A percentile compares a stretch with the other conserved stretches of the same genome.
These are phyloP conservation scores for Drosophila watanabei DNA, from an alignment of 1,140 invertebrate species.

Conservation along the genomic window DNA sequence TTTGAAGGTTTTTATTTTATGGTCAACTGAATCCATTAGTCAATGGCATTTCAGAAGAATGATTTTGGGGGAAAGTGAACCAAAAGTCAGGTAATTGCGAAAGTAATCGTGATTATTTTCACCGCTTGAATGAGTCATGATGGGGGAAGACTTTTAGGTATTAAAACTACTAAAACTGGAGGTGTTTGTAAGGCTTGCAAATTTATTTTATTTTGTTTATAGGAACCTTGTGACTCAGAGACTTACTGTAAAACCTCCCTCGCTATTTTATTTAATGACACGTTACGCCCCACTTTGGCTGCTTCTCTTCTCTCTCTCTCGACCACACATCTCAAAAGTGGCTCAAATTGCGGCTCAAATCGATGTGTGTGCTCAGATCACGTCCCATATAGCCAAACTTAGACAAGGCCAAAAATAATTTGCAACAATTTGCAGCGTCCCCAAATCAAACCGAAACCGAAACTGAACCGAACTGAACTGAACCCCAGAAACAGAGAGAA, in stretches of 20 bases:
- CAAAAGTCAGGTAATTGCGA: slow-evolving; percentile 61
- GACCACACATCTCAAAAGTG: slow-evolving; percentile 67
- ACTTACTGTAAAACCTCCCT: slow-evolving; percentile 25
- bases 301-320: slow-evolving; percentile 40
- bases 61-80: slow-evolving; percentile 42
- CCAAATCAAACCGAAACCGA: slow-evolving; percentile 38
- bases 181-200: background rate
- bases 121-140: slow-evolving; percentile 7
- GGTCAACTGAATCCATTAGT: slow-evolving; percentile 77
- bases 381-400: slow-evolving; percentile 65
- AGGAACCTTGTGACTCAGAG: slow-evolving; percentile 16
- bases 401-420: slow-evolving; percentile 84
- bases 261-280: slow-evolving; percentile 57
- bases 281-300: slow-evolving; percentile 20
- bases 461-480: slow-evolving; percentile 19
- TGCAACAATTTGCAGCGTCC: slow-evolving; percentile 73
- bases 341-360: slow-evolving; percentile 52
- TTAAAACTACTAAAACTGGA: background rate
- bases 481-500: slow-evolving; percentile 6
- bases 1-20: slow-evolving; percentile 49
- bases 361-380: slow-evolving; percentile 45
- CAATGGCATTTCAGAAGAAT: slow-evolving; percentile 64
- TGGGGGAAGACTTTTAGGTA: background rate
- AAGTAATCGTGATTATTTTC: slow-evolving; percentile 53
- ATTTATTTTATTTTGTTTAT: background rate